phyloP scores from a whole-genome alignment of 2,888 invertebrate species.

The Drosophila anceps region DNA sequence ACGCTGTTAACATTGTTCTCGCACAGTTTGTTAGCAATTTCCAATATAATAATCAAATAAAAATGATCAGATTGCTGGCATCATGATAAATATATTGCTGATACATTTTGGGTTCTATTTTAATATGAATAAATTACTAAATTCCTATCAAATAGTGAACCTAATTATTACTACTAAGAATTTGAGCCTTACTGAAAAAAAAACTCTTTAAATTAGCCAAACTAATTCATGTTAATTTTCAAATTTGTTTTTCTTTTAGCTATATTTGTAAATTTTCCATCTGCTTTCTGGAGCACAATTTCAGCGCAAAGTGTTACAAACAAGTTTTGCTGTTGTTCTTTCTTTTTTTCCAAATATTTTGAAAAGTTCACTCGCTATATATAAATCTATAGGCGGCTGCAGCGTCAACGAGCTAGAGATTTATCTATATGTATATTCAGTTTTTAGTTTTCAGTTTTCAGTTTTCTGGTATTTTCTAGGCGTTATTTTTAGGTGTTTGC shows the following conservation, averaged over 20 bases:
- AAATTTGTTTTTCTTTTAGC: neutral
- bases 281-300: conserved; percentile 39
- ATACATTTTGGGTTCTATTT: too few species aligned
- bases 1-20: too few species aligned
- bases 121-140: neutral
- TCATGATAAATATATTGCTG: too few species aligned
- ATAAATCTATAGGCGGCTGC: conserved; percentile 49
- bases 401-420: conserved; percentile 35
- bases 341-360: conserved; percentile 35
- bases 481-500: conserved; percentile 68
- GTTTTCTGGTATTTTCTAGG: conserved; percentile 26
- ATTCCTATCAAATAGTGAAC: neutral
- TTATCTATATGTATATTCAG: conserved; percentile 36
- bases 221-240: neutral
- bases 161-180: neutral
- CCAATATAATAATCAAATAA: too few species aligned
- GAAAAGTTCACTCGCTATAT: conserved; percentile 41
- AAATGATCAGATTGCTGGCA: too few species aligned
- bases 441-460: conserved; percentile 6
- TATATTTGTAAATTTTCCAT: neutral
- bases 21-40: too few species aligned
- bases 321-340: conserved; percentile 11
- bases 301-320: conserved; percentile 30
- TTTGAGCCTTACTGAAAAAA: neutral
- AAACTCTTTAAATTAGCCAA: neutral